Conservation (phyloP, 2,113 vertebrate genomes). For the Probosciger aterrimus region DNA sequence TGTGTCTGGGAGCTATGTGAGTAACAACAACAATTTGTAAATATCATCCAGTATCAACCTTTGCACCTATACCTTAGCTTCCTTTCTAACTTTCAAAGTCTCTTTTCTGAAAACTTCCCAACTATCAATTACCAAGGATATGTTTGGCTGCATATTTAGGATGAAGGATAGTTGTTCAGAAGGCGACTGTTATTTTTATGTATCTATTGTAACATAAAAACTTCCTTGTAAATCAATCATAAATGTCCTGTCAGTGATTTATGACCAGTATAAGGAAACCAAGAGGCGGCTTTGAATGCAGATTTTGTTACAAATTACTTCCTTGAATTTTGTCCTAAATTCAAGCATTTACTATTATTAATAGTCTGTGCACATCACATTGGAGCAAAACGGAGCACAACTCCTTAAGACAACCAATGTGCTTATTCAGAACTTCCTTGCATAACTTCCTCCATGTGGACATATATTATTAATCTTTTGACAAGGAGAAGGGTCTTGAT, state of each 20-base stretch:
- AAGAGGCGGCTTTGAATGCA: slow-evolving; percentile 7
- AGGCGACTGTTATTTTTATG: neutral
- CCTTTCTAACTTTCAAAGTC: neutral
- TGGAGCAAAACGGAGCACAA: neutral
- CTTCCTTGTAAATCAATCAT: slow-evolving; percentile 32
- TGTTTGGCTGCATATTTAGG: neutral
- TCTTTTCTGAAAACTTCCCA: neutral
- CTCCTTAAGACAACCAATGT: neutral
- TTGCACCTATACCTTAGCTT: neutral
- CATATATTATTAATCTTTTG: neutral
- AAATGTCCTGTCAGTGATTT: neutral
- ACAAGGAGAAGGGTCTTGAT: neutral
- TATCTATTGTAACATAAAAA: neutral
- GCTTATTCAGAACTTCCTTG: neutral
- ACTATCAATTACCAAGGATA: neutral
- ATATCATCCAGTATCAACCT: neutral
- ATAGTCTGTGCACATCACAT: neutral
- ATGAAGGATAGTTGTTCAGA: slow-evolving; percentile 23
- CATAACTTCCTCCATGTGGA: neutral
- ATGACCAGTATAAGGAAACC: neutral
- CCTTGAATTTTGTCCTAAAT: neutral
- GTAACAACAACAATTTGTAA: neutral
- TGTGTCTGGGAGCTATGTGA: neutral
- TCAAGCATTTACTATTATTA: neutral
- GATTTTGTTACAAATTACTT: neutral